Evolutionary conservation across 2,113 vertebrate species (phyloP), one percentile per base, ranked within the genome.

Genomic region (Sebastes schlegelii): DNA sequence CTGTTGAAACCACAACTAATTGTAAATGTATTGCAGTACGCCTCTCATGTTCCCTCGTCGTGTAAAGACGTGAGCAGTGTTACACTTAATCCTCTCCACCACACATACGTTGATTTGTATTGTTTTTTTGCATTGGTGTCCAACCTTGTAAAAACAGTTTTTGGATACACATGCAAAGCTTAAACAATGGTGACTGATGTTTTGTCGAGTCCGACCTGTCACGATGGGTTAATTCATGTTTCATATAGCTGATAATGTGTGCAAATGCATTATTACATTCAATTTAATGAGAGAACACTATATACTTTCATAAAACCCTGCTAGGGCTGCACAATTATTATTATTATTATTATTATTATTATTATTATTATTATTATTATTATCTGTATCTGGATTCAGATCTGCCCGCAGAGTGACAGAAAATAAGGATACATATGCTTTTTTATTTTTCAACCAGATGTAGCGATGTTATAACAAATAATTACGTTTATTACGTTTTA

Each of bases 211-310:
- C 67, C 6, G 42, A 81, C 23, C 61, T 68, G 78, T 51, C 86
- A 86, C 2, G 64, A 84, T 84, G 62, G 88, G 90, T 91, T 42
- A 0, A 70, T 69, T 85, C 8, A 19, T 67, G 3, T 46, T 77
- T 68, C 17, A 7, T 58, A n/a, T 14, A 4, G 43, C 11, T 58
- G 5, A 66, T 12, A 6, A 66, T 66, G 16, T 77, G n/a, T 26
- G 16, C 43, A 8, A 17, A 75, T 21, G 0, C 43, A 45, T 19
- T 23, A 42, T 5, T 40, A 60, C 9, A 14, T 5, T 52, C 6
- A 42, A 65, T 7, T 8, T 3, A 26, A 17, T 12, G 5, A 17
- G 8, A 63, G 3, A 9, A 17, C 13, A 62, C 6, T 1, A 2
- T 16, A 17, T 12, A 4, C 2, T 12, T 61, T 42, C 17, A 70